Evolutionary conservation across 2,888 invertebrate species (phyloP).

Genomic region (Tiphia femorata): DNA sequence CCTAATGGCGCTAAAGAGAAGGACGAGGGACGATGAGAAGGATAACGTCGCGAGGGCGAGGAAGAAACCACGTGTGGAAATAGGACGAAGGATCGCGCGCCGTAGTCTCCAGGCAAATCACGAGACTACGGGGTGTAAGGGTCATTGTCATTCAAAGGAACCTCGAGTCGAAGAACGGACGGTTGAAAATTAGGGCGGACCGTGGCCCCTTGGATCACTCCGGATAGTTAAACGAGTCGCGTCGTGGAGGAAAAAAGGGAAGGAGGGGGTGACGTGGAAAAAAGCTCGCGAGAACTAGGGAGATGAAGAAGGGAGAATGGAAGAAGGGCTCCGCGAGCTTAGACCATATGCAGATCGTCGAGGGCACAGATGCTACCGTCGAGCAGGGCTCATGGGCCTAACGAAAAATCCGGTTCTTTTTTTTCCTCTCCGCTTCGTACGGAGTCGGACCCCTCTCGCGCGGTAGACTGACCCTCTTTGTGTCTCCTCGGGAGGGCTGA

Average conservation of each 20-base stretch:
- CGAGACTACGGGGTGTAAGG: slow-evolving; percentile 26
- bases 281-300: slow-evolving; percentile 40
- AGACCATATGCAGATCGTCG: slow-evolving; percentile 68
- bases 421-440: background rate
- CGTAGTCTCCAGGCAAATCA: slow-evolving; percentile 32
- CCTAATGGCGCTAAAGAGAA: background rate
- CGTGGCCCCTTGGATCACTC: slow-evolving; percentile 4
- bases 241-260: slow-evolving; percentile 20
- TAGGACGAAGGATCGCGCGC: slow-evolving; percentile 38
- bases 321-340: slow-evolving; percentile 29
- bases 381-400: slow-evolving; percentile 35
- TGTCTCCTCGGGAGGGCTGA: background rate
- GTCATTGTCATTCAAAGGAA: slow-evolving; percentile 65
- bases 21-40: slow-evolving; percentile 7
- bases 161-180: slow-evolving; percentile 48
- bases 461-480: background rate
- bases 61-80: slow-evolving; percentile 15
- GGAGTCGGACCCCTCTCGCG: background rate
- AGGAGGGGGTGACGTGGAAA: too few species aligned
- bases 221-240: slow-evolving; percentile 25
- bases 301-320: slow-evolving; percentile 39
- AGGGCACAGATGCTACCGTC: slow-evolving; percentile 61
- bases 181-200: slow-evolving; percentile 63
- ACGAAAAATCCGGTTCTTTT: slow-evolving; percentile 60
- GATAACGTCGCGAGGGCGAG: slow-evolving; percentile 1